Base-by-base conservation (phyloP, 1,140 invertebrate species). In the Drosophila prosaltans region DNA sequence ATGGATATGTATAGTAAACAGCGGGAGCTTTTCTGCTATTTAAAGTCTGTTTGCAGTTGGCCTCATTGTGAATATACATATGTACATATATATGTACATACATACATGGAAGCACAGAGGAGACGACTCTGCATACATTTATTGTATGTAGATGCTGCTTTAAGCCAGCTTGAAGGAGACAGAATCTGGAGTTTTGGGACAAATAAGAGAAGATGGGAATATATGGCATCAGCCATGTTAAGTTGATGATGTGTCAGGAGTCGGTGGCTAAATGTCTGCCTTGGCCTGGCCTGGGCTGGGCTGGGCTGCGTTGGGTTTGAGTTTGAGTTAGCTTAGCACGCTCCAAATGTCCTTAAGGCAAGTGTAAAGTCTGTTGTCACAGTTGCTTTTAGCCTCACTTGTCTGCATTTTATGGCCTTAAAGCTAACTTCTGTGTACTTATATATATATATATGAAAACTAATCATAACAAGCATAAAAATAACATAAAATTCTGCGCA, bases 41-140 rank as follows among this genome's bases (percentile, higher is more conserved):
- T 85, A 85, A 86, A 85, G 79, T 57, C 78, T 71, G 61, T 81
- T 70, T 81, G 78, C 70, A 66, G 78, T 69, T 80, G 81, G 74
- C 81, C 80, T 69, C 64, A 69, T 66, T 83, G 62, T 51, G 58
- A 16, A 55, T 3, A 43, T 6, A 43, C 32, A 30, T 16, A 48
- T 16, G 16, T 16, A 16, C 16, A 16, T 16, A 16, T 16, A 16
- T 16, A 16, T 0, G 0, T 16, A 16, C 0, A 0, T 16, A 16
- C 16, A 16, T 16, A 39, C 36, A 32, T 30, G 24, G 11, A 8
- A 6, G 9, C 43, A 51, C 11, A 26, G 2, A 62, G 8, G 7
- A 10, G 39, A 5, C 1, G 54, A n/a, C 16, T 32, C 55, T 58
- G 55, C 57, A 59, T 59, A 59, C 57, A 59, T 59, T 59, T 59